A percentile compares a stretch with the other conserved stretches of the same genome.
These are phyloP conservation scores for Microtus ochrogaster DNA, from an alignment of 2,113 vertebrate genomes.

Conservation along the genomic window DNA sequence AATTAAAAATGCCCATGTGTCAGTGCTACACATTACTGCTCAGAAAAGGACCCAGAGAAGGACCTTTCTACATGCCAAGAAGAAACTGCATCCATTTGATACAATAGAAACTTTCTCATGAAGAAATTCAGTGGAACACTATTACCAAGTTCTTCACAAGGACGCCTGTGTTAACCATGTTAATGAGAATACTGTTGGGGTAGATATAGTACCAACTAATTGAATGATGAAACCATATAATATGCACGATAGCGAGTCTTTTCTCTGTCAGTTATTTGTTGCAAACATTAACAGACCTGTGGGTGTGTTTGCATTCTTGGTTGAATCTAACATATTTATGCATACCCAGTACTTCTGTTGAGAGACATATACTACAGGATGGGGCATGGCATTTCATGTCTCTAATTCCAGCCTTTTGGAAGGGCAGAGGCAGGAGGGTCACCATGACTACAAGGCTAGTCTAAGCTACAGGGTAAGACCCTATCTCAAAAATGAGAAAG, in stretches of 20 bases:
- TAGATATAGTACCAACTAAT: background rate
- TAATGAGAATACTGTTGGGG: conserved; percentile 32
- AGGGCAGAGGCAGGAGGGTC: background rate
- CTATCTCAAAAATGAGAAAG: background rate
- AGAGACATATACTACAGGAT: conserved; percentile 17
- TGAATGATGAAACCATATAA: background rate
- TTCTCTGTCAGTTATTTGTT: conserved; percentile 40
- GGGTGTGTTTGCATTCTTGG: background rate
- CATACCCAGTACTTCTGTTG: background rate
- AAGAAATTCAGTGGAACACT: background rate
- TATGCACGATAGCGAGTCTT: background rate
- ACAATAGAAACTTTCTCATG: background rate
- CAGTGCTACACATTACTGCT: background rate
- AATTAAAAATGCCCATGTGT: background rate
- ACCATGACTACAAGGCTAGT: background rate
- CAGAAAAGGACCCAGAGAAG: background rate
- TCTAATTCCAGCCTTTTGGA: background rate
- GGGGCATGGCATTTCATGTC: no score
- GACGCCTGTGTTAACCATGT: background rate
- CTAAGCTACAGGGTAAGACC: background rate
- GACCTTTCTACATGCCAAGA: background rate
- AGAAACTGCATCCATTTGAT: background rate
- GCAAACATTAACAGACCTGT: conserved; percentile 14
- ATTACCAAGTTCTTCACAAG: background rate
- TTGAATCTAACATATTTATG: conserved; percentile 19